Percentiles rank a stretch among this genome's conserved stretches.
Conservation (phyloP, 2,797 vertebrate genomes). For the Huso huso region DNA sequence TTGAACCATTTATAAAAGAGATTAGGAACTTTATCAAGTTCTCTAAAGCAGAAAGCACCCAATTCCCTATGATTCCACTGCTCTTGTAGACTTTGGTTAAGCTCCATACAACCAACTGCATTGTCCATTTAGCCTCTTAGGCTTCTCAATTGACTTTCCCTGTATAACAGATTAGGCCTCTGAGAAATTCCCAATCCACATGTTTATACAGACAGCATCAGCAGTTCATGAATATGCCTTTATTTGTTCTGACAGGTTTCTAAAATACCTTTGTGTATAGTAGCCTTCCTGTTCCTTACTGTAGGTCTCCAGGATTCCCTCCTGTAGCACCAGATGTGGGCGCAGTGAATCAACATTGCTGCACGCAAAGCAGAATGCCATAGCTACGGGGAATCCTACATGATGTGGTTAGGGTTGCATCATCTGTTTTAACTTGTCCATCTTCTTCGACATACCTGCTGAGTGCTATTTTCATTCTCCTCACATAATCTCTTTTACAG, state of each 20-base stretch:
- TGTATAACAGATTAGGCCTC: neutral
- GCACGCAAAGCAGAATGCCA: conserved; percentile 34
- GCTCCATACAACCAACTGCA: too few species aligned
- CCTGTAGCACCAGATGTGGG: conserved; percentile 55
- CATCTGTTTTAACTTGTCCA: conserved; percentile 62
- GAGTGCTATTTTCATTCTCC: conserved; percentile 57
- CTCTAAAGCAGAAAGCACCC: too few species aligned
- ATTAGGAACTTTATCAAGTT: too few species aligned
- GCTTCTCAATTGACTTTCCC: neutral
- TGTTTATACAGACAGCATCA: conserved; percentile 37
- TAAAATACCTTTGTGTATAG: conserved; percentile 31
- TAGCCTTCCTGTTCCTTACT: conserved; percentile 35
- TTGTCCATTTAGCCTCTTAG: neutral
- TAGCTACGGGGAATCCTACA: conserved; percentile 26
- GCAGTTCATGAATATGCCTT: conserved; percentile 21
- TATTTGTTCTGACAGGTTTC: conserved; percentile 50
- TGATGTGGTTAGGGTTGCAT: conserved; percentile 41
- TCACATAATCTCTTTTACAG: conserved; percentile 63
- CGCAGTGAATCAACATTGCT: conserved; percentile 43
- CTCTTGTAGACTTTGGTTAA: too few species aligned
- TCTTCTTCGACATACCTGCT: conserved; percentile 54
- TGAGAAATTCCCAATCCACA: conserved; percentile 11
- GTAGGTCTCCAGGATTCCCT: conserved; percentile 38
- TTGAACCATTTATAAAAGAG: too few species aligned
- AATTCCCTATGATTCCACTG: too few species aligned